These are phyloP conservation scores for Gymnoscopelus braueri DNA, from an alignment of 2,797 vertebrate species.

Conservation along the genomic window DNA sequence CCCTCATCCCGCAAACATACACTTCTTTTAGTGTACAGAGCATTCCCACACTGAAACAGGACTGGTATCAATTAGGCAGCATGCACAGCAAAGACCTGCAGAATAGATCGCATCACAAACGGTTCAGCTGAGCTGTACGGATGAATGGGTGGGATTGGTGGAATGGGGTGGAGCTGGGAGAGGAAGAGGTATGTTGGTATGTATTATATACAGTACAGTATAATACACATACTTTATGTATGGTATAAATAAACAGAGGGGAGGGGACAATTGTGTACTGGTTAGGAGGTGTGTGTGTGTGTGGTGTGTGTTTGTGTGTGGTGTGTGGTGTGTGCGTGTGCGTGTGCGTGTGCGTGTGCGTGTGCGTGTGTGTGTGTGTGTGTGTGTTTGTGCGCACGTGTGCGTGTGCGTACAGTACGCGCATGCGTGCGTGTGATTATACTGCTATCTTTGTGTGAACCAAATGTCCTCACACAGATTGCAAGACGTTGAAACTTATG, in stretches of 20 bases:
- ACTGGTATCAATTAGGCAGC: conserved; percentile 74
- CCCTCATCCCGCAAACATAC: too few relatives aligned
- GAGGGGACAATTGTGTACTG: too few relatives aligned
- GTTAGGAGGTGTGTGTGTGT: conserved; percentile 10
- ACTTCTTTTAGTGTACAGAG: too few relatives aligned
- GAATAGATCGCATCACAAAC: conserved; percentile 50
- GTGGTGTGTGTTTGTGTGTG: conserved; percentile 1
- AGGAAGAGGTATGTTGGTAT: background rate
- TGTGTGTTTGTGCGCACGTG: background rate
- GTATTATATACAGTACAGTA: too few relatives aligned
- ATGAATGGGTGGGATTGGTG: conserved; percentile 9
- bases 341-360: background rate
- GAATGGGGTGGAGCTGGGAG: background rate
- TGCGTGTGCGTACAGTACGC: too few relatives aligned
- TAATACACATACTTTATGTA: background rate
- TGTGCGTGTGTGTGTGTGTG: conserved; percentile 16
- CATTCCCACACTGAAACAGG: conserved; percentile 57
- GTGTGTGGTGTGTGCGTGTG: conserved; percentile 10
- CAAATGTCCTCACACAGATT: too few relatives aligned
- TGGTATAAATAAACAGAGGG: too few relatives aligned
- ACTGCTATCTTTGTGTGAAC: too few relatives aligned
- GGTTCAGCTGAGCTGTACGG: conserved; percentile 64
- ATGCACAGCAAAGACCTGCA: conserved; percentile 53
- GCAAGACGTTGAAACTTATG: too few relatives aligned
- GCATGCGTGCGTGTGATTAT: too few relatives aligned